Percentiles rank a stretch among this genome's conserved stretches.
These are phyloP conservation scores for Taurulus bubalis DNA, from an alignment of 2,113 vertebrate species.

Conservation along the genomic window DNA sequence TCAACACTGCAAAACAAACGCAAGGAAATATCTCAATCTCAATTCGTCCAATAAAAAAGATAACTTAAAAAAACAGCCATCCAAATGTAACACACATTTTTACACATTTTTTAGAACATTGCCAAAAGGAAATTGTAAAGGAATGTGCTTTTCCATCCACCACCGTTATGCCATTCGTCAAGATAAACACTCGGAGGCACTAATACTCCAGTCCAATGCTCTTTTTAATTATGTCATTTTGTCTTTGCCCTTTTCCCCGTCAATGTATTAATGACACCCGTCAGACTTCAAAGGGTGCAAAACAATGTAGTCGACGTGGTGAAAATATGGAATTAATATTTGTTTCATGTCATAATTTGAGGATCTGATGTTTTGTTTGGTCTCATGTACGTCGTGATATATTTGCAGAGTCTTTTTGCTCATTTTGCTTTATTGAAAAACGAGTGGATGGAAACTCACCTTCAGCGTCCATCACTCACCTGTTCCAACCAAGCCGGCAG, in stretches of 20 bases:
- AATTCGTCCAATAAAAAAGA: not conserved
- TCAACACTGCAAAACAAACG: slow-evolving; percentile 62
- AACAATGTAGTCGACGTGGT: not conserved
- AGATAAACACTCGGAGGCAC: not conserved
- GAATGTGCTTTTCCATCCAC: not conserved
- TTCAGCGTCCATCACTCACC: slow-evolving; percentile 38
- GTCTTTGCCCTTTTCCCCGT: not conserved
- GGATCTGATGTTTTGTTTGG: not conserved
- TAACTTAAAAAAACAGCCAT: not conserved
- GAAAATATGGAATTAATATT: not conserved
- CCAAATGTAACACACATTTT: not conserved
- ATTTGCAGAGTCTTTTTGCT: not conserved
- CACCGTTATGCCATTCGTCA: not conserved
- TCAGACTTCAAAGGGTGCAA: not conserved
- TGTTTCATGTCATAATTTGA: not conserved
- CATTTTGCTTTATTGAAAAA: not conserved
- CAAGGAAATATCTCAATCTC: not conserved
- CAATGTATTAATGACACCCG: not conserved
- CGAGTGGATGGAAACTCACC: not conserved
- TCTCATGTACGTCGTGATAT: not conserved
- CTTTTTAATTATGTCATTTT: not conserved
- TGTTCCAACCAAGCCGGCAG: slow-evolving; percentile 24
- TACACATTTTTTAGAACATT: not conserved
- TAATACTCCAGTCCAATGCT: not conserved
- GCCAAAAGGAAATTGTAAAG: not conserved